Base-by-base conservation (phyloP, 2,888 invertebrate genomes). In the Gymnosoma rotundatum region DNA sequence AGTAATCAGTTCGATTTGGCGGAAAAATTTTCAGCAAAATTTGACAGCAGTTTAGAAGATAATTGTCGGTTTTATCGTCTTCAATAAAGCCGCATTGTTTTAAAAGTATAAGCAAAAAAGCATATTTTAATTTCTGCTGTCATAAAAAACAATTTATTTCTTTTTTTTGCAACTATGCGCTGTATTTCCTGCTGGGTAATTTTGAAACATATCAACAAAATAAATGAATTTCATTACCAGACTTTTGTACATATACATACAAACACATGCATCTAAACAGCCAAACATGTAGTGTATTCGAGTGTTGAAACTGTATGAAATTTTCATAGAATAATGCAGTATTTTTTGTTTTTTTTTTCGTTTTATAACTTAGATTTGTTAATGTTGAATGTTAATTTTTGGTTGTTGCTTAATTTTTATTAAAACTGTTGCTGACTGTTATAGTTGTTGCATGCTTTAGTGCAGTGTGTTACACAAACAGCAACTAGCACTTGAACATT, bases 201-300 rank as follows among this genome's bases (percentile, higher is more conserved):
- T 76, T 70, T 64, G 20, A 48, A 70, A 50, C 25, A 18, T 38
- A 58, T 38, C 61, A 72, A 73, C 66, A 74, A 78, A 81, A 84
- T 74, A 78, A 84, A 81, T 84, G 73, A 70, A 84, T 81, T 84
- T 84, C 81, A 84, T 84, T 84, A 78, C 74, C 74, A 84, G 80
- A 64, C 38, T 67, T 66, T 10, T 20, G 58, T 25, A 60, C 66
- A 16, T 58, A 63, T 56, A 10, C 18, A 32, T 3, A 18, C 52
- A 61, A 42, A n/a, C 16, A 56, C 1, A 38, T 8, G 12, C 32
- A 67, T 6, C 4, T 38, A 75, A 8, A 67, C 14, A 25, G 12
- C 21, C n/a, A 42, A 16, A 20, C 38, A 52, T 54, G 16, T 20
- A 50, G 16, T 32, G 36, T 18, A 66, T 75, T 48, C 21, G 50